Evolutionary conservation across 2,888 invertebrate genomes (phyloP), one percentile per base, ranked within the genome.

Genomic region (Mythimna loreyi): DNA sequence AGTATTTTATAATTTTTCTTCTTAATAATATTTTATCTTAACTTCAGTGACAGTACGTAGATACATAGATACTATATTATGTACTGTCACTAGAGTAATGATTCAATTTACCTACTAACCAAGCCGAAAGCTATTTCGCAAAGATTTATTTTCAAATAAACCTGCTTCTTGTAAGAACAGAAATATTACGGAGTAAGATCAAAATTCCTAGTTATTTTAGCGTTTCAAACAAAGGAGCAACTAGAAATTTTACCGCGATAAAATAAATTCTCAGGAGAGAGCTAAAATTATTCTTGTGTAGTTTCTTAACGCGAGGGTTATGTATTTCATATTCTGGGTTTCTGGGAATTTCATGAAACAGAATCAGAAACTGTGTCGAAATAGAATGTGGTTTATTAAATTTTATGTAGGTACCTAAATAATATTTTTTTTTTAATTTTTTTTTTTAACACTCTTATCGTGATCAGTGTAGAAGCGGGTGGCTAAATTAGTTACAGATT

Each of bases 211-310:
- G 80, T 63, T 65, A 75, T 80, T 75, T 66, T 49, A 63, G 56
- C 66, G 61, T 66, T 56, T 58, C 43, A 50, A 40, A 66, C 82
- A 74, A 74, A 72, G 57, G 66, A 72, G 64, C 52, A 72, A 52
- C 71, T 53, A 69, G 67, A 64, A 74, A 68, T 68, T 62, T 59
- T 62, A 61, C 72, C 40, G 55, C 25, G 50, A 45, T 56, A 60
- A 72, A 68, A 80, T 70, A 77, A 72, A 81, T 74, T 72, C 75
- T 67, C 58, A 33, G 30, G 49, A 60, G 67, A 56, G n/a, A 64
- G 62, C 68, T 81, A 72, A 81, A 81, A 81, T 80, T 81, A 72
- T 78, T 75, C 72, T 59, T 57, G 67, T 78, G 74, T 65, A 80
- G 68, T 73, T 77, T 78, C 78, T 75, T 78, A 75, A 75, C 59